phyloP scores from a whole-genome alignment of 2,797 vertebrate genomes.

The Acanthopagrus latus region DNA sequence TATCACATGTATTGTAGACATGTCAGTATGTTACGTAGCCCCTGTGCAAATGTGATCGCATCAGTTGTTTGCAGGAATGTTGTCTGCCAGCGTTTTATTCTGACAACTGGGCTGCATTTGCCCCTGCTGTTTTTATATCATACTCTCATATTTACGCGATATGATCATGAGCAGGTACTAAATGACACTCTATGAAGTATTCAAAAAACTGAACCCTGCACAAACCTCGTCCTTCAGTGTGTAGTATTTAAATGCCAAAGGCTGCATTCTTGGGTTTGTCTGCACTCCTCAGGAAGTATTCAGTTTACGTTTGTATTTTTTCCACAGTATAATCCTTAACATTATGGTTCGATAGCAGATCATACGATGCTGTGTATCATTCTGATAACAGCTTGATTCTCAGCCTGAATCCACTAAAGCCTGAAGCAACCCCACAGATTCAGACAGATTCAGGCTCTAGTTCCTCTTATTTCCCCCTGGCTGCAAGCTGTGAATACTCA shows the following conservation, averaged over 20 bases:
- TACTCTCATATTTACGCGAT: not conserved
- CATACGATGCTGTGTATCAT: conserved; percentile 39
- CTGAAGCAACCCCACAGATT: conserved; percentile 30
- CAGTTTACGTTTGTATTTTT: conserved; percentile 18
- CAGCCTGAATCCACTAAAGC: conserved; percentile 29
- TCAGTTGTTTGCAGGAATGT: too few species aligned
- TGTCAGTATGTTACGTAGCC: too few species aligned
- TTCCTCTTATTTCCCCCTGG: conserved; percentile 51
- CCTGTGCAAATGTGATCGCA: too few species aligned
- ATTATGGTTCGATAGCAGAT: conserved; percentile 33
- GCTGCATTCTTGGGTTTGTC: conserved; percentile 22
- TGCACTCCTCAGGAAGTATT: conserved; percentile 14
- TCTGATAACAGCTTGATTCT: conserved; percentile 40
- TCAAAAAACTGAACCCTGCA: not conserved
- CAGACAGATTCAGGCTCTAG: conserved; percentile 34
- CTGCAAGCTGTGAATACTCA: conserved; percentile 42
- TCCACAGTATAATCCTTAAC: conserved; percentile 14
- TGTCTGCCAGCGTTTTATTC: too few species aligned
- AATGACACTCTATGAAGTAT: not conserved
- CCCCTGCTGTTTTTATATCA: not conserved
- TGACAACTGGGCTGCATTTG: too few species aligned
- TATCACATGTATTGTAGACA: too few species aligned
- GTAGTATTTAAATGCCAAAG: conserved; percentile 7
- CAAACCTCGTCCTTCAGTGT: conserved; percentile 6
- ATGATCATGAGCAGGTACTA: not conserved